phyloP scores from a whole-genome alignment of 2,113 vertebrate genomes.

The Pantherophis guttatus region DNA sequence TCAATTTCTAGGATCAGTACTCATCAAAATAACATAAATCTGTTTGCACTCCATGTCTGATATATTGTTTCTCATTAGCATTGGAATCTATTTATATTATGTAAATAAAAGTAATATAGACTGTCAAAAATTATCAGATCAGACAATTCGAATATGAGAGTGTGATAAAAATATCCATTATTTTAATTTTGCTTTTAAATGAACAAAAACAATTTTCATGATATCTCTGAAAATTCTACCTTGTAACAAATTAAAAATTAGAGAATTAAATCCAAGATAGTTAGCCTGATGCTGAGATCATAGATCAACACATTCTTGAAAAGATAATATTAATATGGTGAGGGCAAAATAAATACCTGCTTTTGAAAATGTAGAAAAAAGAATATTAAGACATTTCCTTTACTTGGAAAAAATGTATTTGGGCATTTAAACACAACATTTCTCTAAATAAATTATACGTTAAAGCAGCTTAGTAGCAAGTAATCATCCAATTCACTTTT shows the following conservation, averaged over 20 bases:
- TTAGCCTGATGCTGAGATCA: background rate
- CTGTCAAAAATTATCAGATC: background rate
- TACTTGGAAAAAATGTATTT: background rate
- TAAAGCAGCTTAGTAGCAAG: background rate
- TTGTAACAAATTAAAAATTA: background rate
- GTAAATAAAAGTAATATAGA: background rate
- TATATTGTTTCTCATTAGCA: background rate
- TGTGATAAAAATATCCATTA: background rate
- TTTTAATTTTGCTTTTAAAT: background rate
- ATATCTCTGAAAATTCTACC: background rate
- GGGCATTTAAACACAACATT: background rate
- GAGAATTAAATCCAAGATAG: background rate
- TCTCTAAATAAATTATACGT: background rate
- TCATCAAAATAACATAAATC: background rate
- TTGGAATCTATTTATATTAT: background rate
- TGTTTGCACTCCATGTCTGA: background rate
- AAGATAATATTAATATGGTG: background rate
- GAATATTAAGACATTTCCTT: background rate
- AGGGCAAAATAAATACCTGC: background rate
- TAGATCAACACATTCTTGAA: background rate
- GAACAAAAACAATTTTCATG: background rate
- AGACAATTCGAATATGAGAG: background rate
- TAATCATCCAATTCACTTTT: background rate
- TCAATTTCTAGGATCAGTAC: background rate
- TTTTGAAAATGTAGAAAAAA: background rate